Percentiles rank a stretch among this genome's conserved stretches.
phyloP scores from a whole-genome alignment of 2,888 invertebrate genomes.

The Notodonta dromedarius region DNA sequence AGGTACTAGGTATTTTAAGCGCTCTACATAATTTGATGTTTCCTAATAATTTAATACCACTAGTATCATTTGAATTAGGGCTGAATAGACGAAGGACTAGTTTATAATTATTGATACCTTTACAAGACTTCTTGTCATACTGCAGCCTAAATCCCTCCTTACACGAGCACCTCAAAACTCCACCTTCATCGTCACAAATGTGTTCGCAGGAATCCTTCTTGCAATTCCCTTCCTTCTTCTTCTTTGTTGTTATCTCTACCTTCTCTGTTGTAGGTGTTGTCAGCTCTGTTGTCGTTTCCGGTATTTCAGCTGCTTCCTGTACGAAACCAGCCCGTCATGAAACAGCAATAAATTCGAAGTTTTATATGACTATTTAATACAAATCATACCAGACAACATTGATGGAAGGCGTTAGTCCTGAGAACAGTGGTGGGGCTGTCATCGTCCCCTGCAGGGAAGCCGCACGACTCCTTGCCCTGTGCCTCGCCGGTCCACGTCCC shows the following conservation, averaged over 20 bases:
- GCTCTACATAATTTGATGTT: too few relatives aligned
- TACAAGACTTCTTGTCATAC: conserved; percentile 66
- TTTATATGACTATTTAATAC: too few relatives aligned
- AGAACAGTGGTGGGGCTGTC: conserved; percentile 47
- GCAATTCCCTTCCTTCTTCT: conserved; percentile 53
- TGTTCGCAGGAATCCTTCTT: conserved; percentile 66
- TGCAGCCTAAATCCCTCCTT: conserved; percentile 65
- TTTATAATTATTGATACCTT: conserved; percentile 51
- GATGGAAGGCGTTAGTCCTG: conserved; percentile 58
- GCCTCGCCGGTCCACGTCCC: conserved; percentile 60
- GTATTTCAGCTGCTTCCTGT: conserved; percentile 62
- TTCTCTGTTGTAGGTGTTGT: conserved; percentile 39
- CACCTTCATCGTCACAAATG: conserved; percentile 62
- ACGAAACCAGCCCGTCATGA: conserved; percentile 7
- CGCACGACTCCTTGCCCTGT: conserved; percentile 57
- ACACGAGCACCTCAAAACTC: conserved; percentile 61
- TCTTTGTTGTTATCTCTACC: conserved; percentile 28
- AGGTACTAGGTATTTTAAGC: too few relatives aligned
- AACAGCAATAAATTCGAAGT: too few relatives aligned
- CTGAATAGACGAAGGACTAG: background rate
- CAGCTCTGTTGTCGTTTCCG: conserved; percentile 54
- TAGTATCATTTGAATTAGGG: background rate
- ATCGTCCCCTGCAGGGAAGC: conserved; percentile 42
- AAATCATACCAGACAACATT: conserved; percentile 66
- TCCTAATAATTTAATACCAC: too few relatives aligned